These are phyloP conservation scores for Notodonta ziczac DNA, from an alignment of 2,888 invertebrate species.

Conservation along the genomic window DNA sequence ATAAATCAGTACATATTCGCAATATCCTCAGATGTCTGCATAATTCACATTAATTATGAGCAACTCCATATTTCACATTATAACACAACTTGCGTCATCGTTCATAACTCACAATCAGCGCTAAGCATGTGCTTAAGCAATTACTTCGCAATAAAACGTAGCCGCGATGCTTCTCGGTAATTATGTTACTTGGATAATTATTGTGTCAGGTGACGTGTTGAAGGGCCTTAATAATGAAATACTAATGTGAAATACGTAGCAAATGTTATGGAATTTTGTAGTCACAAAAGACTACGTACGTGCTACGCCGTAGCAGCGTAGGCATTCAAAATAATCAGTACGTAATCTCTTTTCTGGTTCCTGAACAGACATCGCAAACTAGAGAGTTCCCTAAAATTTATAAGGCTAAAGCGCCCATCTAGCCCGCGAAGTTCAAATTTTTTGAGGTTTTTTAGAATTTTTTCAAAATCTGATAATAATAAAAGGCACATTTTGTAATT, in stretches of 20 bases:
- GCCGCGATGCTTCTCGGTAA: constrained; percentile 14
- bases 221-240: background rate
- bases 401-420: too few species aligned
- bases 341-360: too few species aligned
- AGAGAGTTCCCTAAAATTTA: too few species aligned
- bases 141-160: constrained; percentile 32
- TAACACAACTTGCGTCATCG: constrained; percentile 15
- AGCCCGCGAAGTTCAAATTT: too few species aligned
- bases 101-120: constrained; percentile 25
- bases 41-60: too few species aligned
- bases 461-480: too few species aligned
- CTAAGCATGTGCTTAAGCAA: constrained; percentile 25
- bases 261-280: background rate
- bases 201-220: constrained; percentile 13
- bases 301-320: constrained; percentile 37
- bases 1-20: too few species aligned
- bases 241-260: background rate
- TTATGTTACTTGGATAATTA: constrained; percentile 22
- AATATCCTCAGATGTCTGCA: too few species aligned
- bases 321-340: background rate
- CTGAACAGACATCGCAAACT: too few species aligned
- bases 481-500: too few species aligned
- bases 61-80: constrained; percentile 11
- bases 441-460: too few species aligned
- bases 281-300: constrained; percentile 21